Conservation (phyloP, 2,113 vertebrate species). For the Synodontis membranacea region DNA sequence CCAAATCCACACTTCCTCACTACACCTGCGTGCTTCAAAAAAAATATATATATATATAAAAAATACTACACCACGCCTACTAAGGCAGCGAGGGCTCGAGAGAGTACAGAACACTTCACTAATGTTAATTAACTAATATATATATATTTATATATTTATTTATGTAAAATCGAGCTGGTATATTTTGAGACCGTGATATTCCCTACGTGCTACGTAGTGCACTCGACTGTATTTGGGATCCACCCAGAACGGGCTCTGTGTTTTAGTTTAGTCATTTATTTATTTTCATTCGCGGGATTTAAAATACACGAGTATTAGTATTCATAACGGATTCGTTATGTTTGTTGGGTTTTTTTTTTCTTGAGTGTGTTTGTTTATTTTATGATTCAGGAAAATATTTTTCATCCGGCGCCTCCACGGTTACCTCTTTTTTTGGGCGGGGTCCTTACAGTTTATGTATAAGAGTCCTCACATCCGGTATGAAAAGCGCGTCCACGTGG, state of each 20-base stretch:
- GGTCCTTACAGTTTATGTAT: background rate
- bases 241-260: background rate
- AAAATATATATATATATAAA: no score
- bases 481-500: background rate
- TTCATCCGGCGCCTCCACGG: background rate
- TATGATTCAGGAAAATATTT: background rate
- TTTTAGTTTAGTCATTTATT: no score
- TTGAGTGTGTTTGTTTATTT: background rate
- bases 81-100: background rate
- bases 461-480: background rate
- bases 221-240: background rate
- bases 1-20: background rate
- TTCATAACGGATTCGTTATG: background rate
- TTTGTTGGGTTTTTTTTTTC: background rate
- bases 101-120: background rate
- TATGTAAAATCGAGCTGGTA: background rate
- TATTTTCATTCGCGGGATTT: no score
- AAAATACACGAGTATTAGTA: no score
- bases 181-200: no score
- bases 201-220: background rate
- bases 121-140: background rate
- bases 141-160: no score
- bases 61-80: background rate
- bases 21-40: constrained; percentile 8
- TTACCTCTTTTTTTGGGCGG: background rate